These are phyloP conservation scores for Acyrthosiphon pisum DNA, from an alignment of 1,140 invertebrate species.

Conservation along the genomic window DNA sequence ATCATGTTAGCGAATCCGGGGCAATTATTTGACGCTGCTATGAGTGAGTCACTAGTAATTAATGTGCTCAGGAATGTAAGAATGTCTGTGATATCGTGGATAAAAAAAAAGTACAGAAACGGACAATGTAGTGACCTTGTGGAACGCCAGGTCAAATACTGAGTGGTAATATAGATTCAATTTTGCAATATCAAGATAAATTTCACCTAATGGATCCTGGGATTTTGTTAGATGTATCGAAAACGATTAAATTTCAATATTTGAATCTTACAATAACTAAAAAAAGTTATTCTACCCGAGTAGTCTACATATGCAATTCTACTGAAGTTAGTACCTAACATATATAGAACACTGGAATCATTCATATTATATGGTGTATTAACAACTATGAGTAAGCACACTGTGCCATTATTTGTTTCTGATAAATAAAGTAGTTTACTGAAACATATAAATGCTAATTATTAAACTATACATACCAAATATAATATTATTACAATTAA, in stretches of 20 bases:
- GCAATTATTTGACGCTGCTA: not conserved
- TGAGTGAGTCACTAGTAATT: not conserved
- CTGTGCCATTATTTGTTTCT: not conserved
- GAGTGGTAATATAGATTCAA: not conserved
- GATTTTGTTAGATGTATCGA: too few species aligned
- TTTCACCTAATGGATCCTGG: too few species aligned
- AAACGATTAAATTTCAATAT: too few species aligned
- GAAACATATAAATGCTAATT: not conserved
- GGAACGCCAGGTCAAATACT: not conserved
- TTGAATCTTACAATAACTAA: too few species aligned
- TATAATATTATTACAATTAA: too few species aligned
- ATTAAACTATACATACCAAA: not conserved
- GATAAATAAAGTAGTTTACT: not conserved
- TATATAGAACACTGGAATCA: too few species aligned
- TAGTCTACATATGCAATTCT: too few species aligned
- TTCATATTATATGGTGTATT: not conserved
- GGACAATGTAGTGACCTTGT: not conserved
- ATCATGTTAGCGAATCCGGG: not conserved
- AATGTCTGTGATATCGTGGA: not conserved
- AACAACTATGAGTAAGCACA: not conserved
- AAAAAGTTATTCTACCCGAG: too few species aligned
- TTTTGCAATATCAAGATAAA: not conserved
- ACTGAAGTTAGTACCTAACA: too few species aligned
- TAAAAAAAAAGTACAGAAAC: not conserved
- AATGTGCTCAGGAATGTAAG: not conserved